Evolutionary conservation across 2,113 vertebrate genomes (phyloP).

Genomic region (Narcine bancroftii): DNA sequence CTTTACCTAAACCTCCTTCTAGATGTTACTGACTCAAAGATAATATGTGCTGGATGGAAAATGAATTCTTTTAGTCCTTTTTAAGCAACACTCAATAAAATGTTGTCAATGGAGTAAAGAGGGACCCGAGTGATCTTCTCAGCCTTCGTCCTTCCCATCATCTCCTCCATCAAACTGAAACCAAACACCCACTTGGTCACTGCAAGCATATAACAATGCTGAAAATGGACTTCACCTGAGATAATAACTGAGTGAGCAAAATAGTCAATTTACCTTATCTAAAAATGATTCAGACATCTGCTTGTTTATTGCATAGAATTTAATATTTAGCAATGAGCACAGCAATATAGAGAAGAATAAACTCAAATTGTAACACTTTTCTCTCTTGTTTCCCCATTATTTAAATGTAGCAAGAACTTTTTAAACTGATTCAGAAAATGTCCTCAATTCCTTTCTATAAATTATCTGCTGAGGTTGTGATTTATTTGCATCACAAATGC

Average conservation of each 20-base stretch:
- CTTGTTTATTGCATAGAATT: background rate
- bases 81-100: no score
- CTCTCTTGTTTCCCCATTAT: background rate
- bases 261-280: background rate
- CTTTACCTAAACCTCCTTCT: no score
- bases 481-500: background rate
- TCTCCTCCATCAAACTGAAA: background rate
- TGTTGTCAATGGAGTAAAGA: no score
- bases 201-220: background rate
- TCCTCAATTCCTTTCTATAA: background rate
- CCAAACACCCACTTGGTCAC: background rate
- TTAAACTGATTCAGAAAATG: background rate
- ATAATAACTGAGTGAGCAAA: background rate
- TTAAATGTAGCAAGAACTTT: background rate
- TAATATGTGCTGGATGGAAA: no score
- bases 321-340: background rate
- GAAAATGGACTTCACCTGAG: background rate
- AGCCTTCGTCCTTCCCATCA: background rate
- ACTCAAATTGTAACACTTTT: background rate
- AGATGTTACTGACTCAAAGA: no score
- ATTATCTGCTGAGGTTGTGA: background rate
- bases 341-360: background rate
- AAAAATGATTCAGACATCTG: background rate
- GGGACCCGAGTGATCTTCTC: no score
- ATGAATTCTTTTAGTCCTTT: no score